Base-by-base conservation (phyloP, 2,797 vertebrate species). In the Poecilia velifera region DNA sequence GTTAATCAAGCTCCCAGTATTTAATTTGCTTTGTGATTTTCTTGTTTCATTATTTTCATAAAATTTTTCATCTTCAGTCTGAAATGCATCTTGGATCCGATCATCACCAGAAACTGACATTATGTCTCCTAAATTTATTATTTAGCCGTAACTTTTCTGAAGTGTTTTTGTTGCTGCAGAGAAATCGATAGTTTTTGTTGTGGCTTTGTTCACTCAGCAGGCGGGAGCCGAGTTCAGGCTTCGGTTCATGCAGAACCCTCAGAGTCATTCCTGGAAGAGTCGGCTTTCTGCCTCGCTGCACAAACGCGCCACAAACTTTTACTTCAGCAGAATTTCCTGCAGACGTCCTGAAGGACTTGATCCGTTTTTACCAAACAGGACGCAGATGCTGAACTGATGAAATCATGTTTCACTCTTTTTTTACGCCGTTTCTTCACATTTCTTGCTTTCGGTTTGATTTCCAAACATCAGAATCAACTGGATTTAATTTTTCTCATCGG, bases 241-340 rank as follows among this genome's bases (percentile, higher is more conserved):
- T 72, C 77, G 4, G 41, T 51, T 39, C 39, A 51, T 78, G 20
- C 74, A 47, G 84, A 64, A 83, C 53, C 62, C n/a, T 78, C 34
- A 1, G 9, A 82, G 72, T 78, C 80, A 39, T 22, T 59, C 85
- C 82, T 74, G 57, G 91, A 83, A 59, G 43, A 73, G 77, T 84
- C 22, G 47, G 78, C 74, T 84, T 85, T 74, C 51, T 55, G 66
- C 47, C 10, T 14, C 51, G 79, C 84, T 84, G 81, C 85, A 82
- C 84, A 46, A 86, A 85, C 49, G 36, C 25, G 59, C 57, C 57
- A 47, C 20, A 82, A 81, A 84, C 80, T 82, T 84, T 86, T 79
- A 79, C 79, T 85, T 76, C 80, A 64, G 59, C 59, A 64, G 59
- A 70, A 55, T 10, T 73, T 55, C 8, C 68, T 46, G 6, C 16